Evolutionary conservation across 2,113 vertebrate genomes (phyloP), one percentile per base, ranked within the genome.

Genomic region (Labeo catla): DNA sequence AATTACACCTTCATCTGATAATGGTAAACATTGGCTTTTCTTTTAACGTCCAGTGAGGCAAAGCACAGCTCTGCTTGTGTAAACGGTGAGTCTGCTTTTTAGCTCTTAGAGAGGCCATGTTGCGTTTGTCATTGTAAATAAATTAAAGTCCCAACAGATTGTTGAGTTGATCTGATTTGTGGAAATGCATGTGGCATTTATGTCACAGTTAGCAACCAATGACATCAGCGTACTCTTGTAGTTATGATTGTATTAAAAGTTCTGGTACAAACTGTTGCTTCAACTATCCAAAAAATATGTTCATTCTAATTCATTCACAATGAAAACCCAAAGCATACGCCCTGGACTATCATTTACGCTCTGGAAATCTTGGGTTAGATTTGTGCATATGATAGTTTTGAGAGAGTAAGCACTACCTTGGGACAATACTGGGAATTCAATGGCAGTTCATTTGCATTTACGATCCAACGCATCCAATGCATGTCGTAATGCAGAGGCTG

Each of bases 1-100:
- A 87, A 92, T 94, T 92, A 92, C 87, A 87, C 85, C 77, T 76
- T 86, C 84, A 89, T 91, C 86, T 90, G 90, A 93, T 91, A 88
- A 89, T 74, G 72, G 87, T 89, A 85, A 90, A 61, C 84, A 90
- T 83, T 86, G 83, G 50, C 76, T 57, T 36, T 78, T 76, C n/a
- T 68, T 83, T 66, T 72, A 61, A 61, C 13, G 39, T 84, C 49
- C 83, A 76, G 23, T 79, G 66, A 76, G 84, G 87, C 54, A 28
- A 68, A 74, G 73, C 45, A 65, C 52, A n/a, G 63, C 43, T 84
- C 50, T 65, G 50, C 36, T 11, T 73, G 49, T n/a, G 3, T 61
- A n/a, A 61, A 61, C 8, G 21, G 57, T 61, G 21, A 61, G 8
- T 61, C 21, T 61, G 57, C 57, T 61, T 61, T 61, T 61, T 73